Base-by-base conservation (phyloP, 2,797 vertebrate genomes). In the Microctenopoma lineatum region DNA sequence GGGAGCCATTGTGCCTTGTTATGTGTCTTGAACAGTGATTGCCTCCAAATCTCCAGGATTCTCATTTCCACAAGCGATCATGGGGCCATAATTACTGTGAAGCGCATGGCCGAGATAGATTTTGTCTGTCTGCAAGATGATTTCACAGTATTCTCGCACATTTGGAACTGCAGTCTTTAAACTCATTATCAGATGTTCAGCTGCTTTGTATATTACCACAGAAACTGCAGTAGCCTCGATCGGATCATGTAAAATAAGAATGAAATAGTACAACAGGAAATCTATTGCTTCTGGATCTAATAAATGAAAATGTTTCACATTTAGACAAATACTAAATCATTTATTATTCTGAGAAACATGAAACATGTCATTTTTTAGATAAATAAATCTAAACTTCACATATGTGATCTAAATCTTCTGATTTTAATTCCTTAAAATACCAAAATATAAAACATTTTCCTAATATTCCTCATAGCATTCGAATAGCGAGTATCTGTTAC, bases 1-100 rank as follows among this genome's bases (percentile, higher is more conserved):
- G 34, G 52, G 67, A 66, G 70, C 77, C 26, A 70, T 79, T 67
- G 50, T 47, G 69, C 71, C 73, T 86, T 42, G 68, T 86, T 88
- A 59, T 78, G 62, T 1, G 55, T 66, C 73, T 80, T 61, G 46
- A 67, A 39, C 64, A 60, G 60, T 66, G 75, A 87, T 79, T 84
- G 80, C 78, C 71, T 87, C 75, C 66, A 84, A 78, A 75, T 67
- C 69, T 79, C 66, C 75, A 76, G 66, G 45, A 71, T 66, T 81
- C 75, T 73, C 38, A 71, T 85, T 86, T 86, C 73, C 83, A 73
- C 62, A 59, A 65, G 68, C n/a, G 7, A 72, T 73, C 66, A 55
- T 25, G 46, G 50, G 15, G 16, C 73, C 46, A 57, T 46, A 76
- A 81, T 75, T 59, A 79, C 39, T 45, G 54, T 42, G 47, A 64